Base-by-base conservation (phyloP, 2,113 vertebrate species). In the Amazona guildingii region DNA sequence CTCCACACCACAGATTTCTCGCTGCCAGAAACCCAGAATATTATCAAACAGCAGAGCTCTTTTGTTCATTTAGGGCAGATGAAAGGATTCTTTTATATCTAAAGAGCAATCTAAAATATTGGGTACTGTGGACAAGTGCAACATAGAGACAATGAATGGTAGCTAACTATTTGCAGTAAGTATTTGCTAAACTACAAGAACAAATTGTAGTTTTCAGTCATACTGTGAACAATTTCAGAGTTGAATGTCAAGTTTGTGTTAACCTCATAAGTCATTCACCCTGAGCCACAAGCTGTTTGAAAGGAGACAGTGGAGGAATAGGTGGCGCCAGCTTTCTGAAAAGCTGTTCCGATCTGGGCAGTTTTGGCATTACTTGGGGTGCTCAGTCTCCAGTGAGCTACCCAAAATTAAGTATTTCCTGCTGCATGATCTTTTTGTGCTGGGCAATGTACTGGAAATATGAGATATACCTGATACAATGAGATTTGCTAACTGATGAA, bases 321-420 rank as follows among this genome's bases (percentile, higher is more conserved):
- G 41, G 49, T 67, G 54, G 29, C 88, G 85, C 48, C 67, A 80
- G 29, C 27, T 73, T 90, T 93, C 52, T 83, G 86, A 76, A 94
- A 90, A 80, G 49, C 68, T 77, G 27, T 52, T 67, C 66, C 3
- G 2, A 7, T 66, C 35, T 79, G 48, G 57, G 33, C 12, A 68
- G 79, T 93, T 93, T 64, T 61, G 74, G 67, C 70, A 83, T 87
- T 83, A 78, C 61, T 82, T 94, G 66, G 74, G 46, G 17, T 94
- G 46, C 43, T 95, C 39, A 37, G 61, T 72, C 61, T 89, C 43
- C 66, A 91, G 17, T 54, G 61, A 89, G n/a, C 44, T 49, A 75
- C 43, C 79, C 28, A 80, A 85, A 95, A 75, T 80, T 29, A 88
- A 80, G 59, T 76, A 80, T 76, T 94, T 93, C 75, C 66, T 87